A percentile compares a stretch with the other conserved stretches of the same genome.
Conservation (phyloP, 2,797 vertebrate genomes). For the Phataginus tetradactyla region DNA sequence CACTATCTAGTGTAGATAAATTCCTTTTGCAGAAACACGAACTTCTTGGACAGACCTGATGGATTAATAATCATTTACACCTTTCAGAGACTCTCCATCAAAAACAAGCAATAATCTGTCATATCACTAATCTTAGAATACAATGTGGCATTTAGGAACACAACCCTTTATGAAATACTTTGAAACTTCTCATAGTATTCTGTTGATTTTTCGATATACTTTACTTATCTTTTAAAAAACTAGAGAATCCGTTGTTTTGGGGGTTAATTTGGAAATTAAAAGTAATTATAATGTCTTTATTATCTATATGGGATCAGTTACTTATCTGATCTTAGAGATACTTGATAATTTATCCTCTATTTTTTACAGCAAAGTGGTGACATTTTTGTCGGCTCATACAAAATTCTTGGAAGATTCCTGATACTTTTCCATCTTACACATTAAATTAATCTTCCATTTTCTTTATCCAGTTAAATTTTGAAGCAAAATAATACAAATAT, state of each 20-base stretch:
- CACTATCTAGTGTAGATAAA: not conserved
- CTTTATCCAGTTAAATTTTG: conserved; percentile 33
- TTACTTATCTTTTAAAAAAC: conserved; percentile 26
- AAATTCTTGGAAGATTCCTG: conserved; percentile 1
- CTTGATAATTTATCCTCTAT: not conserved
- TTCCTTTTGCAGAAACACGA: not conserved
- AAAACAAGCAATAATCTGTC: not conserved
- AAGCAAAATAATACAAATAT: conserved; percentile 31
- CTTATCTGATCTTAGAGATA: not conserved
- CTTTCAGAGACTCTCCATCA: not conserved
- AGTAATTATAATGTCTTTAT: not conserved
- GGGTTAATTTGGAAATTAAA: conserved; percentile 19
- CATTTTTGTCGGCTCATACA: not conserved
- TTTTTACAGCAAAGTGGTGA: not conserved
- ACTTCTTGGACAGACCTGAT: not conserved
- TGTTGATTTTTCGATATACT: not conserved
- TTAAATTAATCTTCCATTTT: conserved; percentile 34
- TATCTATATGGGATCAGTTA: not conserved
- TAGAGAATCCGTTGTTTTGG: not conserved
- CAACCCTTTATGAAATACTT: not conserved
- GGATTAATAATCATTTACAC: not conserved
- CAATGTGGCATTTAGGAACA: not conserved
- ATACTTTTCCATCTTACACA: not conserved
- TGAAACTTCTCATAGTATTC: not conserved
- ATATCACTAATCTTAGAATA: not conserved